Evolutionary conservation across 2,888 invertebrate species (phyloP), one percentile per base, ranked within the genome.

Genomic region (Sericinus montela): DNA sequence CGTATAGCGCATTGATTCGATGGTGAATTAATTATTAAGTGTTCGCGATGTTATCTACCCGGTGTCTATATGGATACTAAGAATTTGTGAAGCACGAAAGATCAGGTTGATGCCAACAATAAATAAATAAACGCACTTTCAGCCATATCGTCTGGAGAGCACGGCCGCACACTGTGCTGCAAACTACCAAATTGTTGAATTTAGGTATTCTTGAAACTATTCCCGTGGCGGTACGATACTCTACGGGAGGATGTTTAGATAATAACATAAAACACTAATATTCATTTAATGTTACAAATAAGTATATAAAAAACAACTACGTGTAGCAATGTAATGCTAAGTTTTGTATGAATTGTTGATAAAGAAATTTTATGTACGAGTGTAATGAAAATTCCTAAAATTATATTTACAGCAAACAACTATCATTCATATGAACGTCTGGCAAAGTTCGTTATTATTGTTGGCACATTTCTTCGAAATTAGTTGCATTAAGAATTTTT

Each of bases 51-150:
- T 80, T 77, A 80, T 79, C 81, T 66, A 76, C 68, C 64, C 80
- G 77, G 69, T 73, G 81, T 77, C 75, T 81, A 79, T 75, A 74
- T 73, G 66, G 71, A 72, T 72, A 86, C 82, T 85, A 84, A 79
- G 76, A 78, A 79, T 75, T 72, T 75, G 69, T 67, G 69, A 69
- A 60, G 62, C 69, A 69, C 64, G 69, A 70, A 72, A 72, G 73
- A 73, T 65, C 72, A 75, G 72, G 69, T 67, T 73, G 72, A 69
- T 66, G 72, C 66, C 77, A 72, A 75, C 73, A 82, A 85, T 81
- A 77, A 79, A 60, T 65, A 80, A 80, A 84, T 78, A 79, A 80
- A 86, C 87, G 83, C 81, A 87, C 86, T 83, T 82, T 80, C 70
- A 66, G 76, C 66, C 87, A 86, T 87, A 66, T 63, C 70, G 76